A percentile compares a stretch with the other conserved stretches of the same genome.
Evolutionary conservation across 2,888 invertebrate species (phyloP).

Genomic region (Oscheius sp.): DNA sequence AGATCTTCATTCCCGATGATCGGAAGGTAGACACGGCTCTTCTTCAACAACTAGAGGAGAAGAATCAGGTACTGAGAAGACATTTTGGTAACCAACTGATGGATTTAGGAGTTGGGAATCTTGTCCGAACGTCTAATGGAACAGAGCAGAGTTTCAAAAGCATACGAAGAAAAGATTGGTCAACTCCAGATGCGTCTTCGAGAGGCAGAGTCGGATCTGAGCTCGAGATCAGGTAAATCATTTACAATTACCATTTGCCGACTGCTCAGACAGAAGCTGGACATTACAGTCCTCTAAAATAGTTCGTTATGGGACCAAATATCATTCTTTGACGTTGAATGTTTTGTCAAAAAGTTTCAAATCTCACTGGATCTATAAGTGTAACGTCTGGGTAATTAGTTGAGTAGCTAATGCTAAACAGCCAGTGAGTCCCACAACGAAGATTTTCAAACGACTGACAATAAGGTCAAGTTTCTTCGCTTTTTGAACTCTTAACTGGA

Average conservation of each 20-base stretch:
- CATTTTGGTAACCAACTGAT: background rate
- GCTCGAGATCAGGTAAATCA: slow-evolving; percentile 37
- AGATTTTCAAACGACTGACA: too few relatives aligned
- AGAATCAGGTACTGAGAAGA: slow-evolving; percentile 30
- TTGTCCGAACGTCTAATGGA: slow-evolving; percentile 39
- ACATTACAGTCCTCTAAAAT: too few relatives aligned
- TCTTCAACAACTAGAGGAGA: slow-evolving; percentile 42
- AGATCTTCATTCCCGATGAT: slow-evolving; percentile 15
- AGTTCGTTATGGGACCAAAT: too few relatives aligned
- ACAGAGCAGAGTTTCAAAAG: slow-evolving; percentile 31
- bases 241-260: too few relatives aligned
- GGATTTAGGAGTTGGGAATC: slow-evolving; percentile 37
- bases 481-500: slow-evolving; percentile 21
- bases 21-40: slow-evolving; percentile 34
- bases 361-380: too few relatives aligned
- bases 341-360: background rate
- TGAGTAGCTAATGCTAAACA: too few relatives aligned
- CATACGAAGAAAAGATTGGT: slow-evolving; percentile 36
- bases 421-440: too few relatives aligned
- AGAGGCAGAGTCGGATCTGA: slow-evolving; percentile 41
- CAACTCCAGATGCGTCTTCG: slow-evolving; percentile 36
- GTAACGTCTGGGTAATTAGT: background rate
- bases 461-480: too few relatives aligned
- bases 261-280: too few relatives aligned
- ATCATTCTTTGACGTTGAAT: too few relatives aligned